Conservation (phyloP, 2,888 invertebrate genomes). For the Sesamia inferens region DNA sequence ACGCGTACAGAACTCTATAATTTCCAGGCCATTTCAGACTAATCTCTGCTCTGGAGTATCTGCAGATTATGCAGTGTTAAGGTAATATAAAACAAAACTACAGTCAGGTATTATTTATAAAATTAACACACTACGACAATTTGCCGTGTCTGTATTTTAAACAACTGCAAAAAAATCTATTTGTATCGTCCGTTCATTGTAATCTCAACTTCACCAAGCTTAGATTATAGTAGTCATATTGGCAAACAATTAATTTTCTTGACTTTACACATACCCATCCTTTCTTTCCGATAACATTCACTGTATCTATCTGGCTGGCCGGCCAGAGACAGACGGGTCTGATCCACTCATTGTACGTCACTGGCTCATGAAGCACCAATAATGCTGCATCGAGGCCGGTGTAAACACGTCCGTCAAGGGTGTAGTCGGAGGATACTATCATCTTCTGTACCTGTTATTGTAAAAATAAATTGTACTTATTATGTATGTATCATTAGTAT, state of each 20-base stretch:
- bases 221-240: background rate
- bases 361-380: too few relatives aligned
- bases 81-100: background rate
- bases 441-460: background rate
- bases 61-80: background rate
- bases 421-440: background rate
- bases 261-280: background rate
- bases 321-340: conserved; percentile 6
- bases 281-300: background rate
- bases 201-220: background rate
- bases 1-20: background rate
- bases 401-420: rapidly evolving
- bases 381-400: background rate
- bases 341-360: background rate
- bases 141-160: background rate
- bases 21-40: background rate
- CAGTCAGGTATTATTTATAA: background rate
- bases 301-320: background rate
- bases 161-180: background rate
- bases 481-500: too few relatives aligned
- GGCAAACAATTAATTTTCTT: background rate
- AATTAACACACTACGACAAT: background rate
- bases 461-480: background rate
- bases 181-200: too few relatives aligned
- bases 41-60: too few relatives aligned